A percentile compares a stretch with the other conserved stretches of the same genome.
Conservation (phyloP, 92 coral and sea anemone genomes). For the Anthopleura xanthogrammica region DNA sequence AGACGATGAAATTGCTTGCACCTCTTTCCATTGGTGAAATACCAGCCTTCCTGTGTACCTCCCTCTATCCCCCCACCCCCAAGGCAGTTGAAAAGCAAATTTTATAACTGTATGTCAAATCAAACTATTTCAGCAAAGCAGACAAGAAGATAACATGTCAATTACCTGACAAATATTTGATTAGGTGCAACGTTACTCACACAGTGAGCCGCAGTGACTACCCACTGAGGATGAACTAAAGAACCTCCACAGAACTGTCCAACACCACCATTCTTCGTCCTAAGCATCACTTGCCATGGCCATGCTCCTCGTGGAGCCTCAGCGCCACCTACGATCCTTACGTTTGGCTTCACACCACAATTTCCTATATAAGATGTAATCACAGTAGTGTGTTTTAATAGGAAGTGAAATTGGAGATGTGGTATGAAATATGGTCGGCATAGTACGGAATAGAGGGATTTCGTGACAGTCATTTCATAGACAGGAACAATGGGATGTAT, state of each 20-base stretch:
- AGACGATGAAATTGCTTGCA: no score
- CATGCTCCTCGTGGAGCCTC: slow-evolving; percentile 20
- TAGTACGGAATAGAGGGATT: no score
- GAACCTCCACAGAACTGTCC: slow-evolving; percentile 25
- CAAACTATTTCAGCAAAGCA: no score
- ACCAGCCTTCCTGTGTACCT: no score
- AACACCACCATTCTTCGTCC: not conserved
- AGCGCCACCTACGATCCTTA: slow-evolving; percentile 17
- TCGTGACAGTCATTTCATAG: no score
- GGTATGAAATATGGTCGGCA: not conserved
- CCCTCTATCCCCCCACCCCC: no score
- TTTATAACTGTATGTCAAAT: no score
- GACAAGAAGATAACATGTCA: not conserved
- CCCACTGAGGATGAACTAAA: slow-evolving; percentile 30
- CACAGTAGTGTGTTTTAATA: not conserved
- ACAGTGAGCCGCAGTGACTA: slow-evolving; percentile 20
- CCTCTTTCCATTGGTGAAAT: no score
- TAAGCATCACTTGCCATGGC: slow-evolving; percentile 20
- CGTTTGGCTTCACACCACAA: slow-evolving; percentile 9
- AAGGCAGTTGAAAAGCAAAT: no score
- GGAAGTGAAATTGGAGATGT: not conserved
- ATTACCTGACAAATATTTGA: not conserved
- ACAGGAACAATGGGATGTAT: no score
- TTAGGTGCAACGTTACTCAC: not conserved
- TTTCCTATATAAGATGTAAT: not conserved